Conservation (phyloP, 1,140 invertebrate genomes). For the Rhizoglyphus robini region DNA sequence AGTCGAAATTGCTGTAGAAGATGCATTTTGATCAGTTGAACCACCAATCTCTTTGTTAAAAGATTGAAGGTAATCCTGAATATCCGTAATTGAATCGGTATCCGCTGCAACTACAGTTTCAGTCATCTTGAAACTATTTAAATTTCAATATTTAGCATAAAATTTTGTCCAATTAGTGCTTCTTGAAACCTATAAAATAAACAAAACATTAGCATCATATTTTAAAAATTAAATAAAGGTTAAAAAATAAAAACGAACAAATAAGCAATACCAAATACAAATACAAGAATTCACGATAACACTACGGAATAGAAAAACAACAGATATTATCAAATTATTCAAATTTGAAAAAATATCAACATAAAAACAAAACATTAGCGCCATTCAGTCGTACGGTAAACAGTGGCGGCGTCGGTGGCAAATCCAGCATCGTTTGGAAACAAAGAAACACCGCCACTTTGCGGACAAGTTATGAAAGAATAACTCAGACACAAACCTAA, state of each 20-base stretch:
- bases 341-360: no score
- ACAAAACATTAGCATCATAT: no score
- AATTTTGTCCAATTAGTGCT: no score
- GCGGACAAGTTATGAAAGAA: conserved; percentile 7
- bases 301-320: no score
- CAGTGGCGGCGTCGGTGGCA: neutral
- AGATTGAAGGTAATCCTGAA: conserved; percentile 64
- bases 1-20: neutral
- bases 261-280: no score
- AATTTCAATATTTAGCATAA: no score
- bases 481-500: neutral
- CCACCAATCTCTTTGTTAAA: conserved; percentile 63
- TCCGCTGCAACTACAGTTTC: neutral
- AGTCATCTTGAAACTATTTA: neutral
- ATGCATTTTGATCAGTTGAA: neutral
- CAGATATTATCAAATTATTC: no score
- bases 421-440: neutral
- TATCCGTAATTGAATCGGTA: conserved; percentile 40
- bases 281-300: no score
- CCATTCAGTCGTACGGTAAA: neutral
- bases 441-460: neutral
- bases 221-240: no score
- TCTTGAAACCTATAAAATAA: no score
- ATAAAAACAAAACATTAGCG: no score
- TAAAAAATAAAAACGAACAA: no score